These are phyloP conservation scores for Lota lota DNA, from an alignment of 2,113 vertebrate species.

Conservation along the genomic window DNA sequence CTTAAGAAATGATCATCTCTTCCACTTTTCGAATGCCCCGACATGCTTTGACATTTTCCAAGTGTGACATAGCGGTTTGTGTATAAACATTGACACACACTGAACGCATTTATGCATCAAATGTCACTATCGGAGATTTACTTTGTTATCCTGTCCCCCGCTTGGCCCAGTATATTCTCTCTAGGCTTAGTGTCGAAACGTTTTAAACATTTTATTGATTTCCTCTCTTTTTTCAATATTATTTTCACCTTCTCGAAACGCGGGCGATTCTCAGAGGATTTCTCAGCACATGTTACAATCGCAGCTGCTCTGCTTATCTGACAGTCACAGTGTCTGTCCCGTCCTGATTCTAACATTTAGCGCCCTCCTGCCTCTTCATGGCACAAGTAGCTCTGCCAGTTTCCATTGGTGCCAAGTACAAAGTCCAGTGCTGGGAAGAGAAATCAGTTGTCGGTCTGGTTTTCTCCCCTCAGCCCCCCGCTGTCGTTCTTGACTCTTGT, in stretches of 20 bases:
- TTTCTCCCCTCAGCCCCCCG: background rate
- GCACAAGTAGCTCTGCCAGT: conserved; percentile 58
- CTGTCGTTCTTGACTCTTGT: background rate
- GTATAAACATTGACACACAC: too few relatives aligned
- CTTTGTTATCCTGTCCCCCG: background rate
- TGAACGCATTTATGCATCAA: too few relatives aligned
- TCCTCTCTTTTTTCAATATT: conserved; percentile 12
- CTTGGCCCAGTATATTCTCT: background rate
- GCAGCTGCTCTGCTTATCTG: conserved; percentile 57
- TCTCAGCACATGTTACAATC: conserved; percentile 30
- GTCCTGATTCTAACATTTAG: conserved; percentile 59
- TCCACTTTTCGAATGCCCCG: too few relatives aligned
- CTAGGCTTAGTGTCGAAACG: conserved; percentile 5
- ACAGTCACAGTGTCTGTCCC: conserved; percentile 58
- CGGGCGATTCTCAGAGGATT: conserved; percentile 50
- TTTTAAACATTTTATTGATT: conserved; percentile 2
- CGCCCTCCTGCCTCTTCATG: conserved; percentile 36
- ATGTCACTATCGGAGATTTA: too few relatives aligned
- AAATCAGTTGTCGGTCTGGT: conserved; percentile 2
- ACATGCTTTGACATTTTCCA: too few relatives aligned
- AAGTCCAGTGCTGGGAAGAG: conserved; percentile 38
- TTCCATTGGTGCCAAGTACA: conserved; percentile 55
- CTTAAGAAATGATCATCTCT: too few relatives aligned
- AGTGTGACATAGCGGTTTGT: too few relatives aligned
- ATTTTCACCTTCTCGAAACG: conserved; percentile 38